These are phyloP conservation scores for Enteromius thamalakanensis DNA, from an alignment of 2,797 vertebrate genomes.

Conservation along the genomic window DNA sequence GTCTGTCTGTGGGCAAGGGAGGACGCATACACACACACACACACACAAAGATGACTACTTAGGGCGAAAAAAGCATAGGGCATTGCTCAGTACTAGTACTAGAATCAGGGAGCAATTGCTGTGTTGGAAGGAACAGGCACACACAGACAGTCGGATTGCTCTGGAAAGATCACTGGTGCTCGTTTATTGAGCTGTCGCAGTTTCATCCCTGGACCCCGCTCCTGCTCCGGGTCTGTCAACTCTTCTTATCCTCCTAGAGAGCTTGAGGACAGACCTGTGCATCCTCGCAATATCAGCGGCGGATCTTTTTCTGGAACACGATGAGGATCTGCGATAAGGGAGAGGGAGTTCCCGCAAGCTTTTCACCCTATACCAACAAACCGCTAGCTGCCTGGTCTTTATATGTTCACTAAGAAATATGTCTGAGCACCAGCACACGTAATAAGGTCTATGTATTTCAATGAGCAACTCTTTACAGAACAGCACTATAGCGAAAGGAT, in stretches of 20 bases:
- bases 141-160: constrained; percentile 80
- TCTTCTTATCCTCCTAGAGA: constrained; percentile 74
- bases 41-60: constrained; percentile 57
- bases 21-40: constrained; percentile 8
- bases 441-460: constrained; percentile 48
- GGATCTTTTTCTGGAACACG: constrained; percentile 27
- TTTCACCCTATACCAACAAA: constrained; percentile 34
- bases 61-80: constrained; percentile 79
- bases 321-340: constrained; percentile 15
- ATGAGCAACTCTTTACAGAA: constrained; percentile 47
- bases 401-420: constrained; percentile 43
- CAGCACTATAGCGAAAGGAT: constrained; percentile 64
- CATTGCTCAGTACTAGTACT: constrained; percentile 73
- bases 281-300: constrained; percentile 42
- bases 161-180: constrained; percentile 97
- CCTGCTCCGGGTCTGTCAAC: constrained; percentile 85
- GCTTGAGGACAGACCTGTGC: constrained; percentile 35
- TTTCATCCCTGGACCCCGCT: constrained; percentile 87
- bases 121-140: constrained; percentile 70
- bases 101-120: constrained; percentile 84
- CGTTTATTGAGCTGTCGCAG: constrained; percentile 96
- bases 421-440: constrained; percentile 54
- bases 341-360: neutral
- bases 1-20: constrained; percentile 55
- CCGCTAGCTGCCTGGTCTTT: constrained; percentile 27